A percentile compares a stretch with the other conserved stretches of the same genome.
Conservation (phyloP, 1,140 invertebrate genomes). For the Idris sp. region DNA sequence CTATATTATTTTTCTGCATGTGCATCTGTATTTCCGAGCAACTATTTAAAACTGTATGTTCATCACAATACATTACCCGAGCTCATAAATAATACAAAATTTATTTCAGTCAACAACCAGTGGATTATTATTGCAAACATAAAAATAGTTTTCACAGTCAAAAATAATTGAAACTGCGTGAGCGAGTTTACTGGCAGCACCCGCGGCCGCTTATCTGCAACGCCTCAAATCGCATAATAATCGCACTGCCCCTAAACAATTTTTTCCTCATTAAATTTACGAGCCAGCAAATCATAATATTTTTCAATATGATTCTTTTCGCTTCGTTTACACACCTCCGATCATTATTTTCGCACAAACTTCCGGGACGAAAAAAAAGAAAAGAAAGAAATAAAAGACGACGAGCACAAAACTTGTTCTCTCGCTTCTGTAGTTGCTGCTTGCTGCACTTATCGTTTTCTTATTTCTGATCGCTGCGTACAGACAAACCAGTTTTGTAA, state of each 20-base stretch:
- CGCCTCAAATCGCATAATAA: conserved; percentile 36
- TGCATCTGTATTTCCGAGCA: neutral
- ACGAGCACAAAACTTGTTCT: conserved; percentile 30
- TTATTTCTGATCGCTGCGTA: conserved; percentile 63
- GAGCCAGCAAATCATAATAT: conserved; percentile 50
- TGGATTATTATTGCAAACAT: conserved; percentile 33
- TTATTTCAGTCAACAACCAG: conserved; percentile 37
- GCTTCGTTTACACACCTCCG: conserved; percentile 42
- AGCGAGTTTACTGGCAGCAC: conserved; percentile 15
- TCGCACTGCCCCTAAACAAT: conserved; percentile 15
- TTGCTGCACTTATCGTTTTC: conserved; percentile 56
- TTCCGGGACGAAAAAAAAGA: conserved; percentile 33
- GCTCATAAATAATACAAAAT: conserved; percentile 46
- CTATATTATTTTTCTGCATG: neutral
- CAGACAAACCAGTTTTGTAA: conserved; percentile 71
- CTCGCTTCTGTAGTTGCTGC: conserved; percentile 45
- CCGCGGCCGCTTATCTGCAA: conserved; percentile 12
- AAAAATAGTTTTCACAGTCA: conserved; percentile 40
- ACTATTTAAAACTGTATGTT: conserved; percentile 37
- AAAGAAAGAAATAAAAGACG: conserved; percentile 27
- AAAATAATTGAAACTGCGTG: conserved; percentile 46
- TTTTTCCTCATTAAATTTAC: conserved; percentile 55
- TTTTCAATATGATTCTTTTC: conserved; percentile 43
- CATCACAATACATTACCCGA: conserved; percentile 33
- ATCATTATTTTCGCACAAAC: conserved; percentile 42